These are phyloP conservation scores for Scaptomyza parva DNA, from an alignment of 2,888 invertebrate species.

Conservation along the genomic window DNA sequence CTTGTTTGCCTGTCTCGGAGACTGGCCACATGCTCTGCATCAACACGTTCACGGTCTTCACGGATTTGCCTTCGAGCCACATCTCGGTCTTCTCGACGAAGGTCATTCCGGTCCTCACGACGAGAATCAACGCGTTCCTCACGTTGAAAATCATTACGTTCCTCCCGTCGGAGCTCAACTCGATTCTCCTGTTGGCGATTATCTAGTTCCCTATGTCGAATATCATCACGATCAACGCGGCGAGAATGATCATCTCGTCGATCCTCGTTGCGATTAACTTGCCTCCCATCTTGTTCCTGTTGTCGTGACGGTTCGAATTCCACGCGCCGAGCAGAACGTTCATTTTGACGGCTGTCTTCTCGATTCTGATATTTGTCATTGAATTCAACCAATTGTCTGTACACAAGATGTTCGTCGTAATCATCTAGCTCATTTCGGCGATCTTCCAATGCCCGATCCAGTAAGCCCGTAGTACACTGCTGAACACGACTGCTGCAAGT, in stretches of 20 bases:
- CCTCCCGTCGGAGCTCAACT: background rate
- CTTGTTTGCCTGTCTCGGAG: background rate
- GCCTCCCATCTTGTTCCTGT: constrained; percentile 5
- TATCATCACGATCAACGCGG: constrained; percentile 10
- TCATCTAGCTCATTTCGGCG: constrained; percentile 43
- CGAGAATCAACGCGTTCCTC: constrained; percentile 1
- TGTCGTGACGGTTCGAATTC: background rate
- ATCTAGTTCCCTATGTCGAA: background rate
- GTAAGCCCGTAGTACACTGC: constrained; percentile 10
- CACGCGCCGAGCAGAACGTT: background rate
- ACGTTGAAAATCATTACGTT: background rate
- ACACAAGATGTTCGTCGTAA: constrained; percentile 67
- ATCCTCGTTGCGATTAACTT: constrained; percentile 1
- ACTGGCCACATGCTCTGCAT: constrained; percentile 1
- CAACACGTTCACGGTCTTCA: background rate
- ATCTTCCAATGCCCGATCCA: constrained; percentile 21
- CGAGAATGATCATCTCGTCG: constrained; percentile 3
- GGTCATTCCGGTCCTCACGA: background rate
- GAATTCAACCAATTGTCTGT: constrained; percentile 55
- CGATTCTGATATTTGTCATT: background rate
- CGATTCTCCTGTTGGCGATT: background rate
- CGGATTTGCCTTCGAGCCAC: background rate
- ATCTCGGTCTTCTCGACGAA: background rate
- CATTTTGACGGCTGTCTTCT: constrained; percentile 4
- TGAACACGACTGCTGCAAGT: constrained; percentile 23